Percentiles rank a stretch among this genome's conserved stretches.
Conservation (phyloP, 2,797 vertebrate species). For the Octomys mimax region DNA sequence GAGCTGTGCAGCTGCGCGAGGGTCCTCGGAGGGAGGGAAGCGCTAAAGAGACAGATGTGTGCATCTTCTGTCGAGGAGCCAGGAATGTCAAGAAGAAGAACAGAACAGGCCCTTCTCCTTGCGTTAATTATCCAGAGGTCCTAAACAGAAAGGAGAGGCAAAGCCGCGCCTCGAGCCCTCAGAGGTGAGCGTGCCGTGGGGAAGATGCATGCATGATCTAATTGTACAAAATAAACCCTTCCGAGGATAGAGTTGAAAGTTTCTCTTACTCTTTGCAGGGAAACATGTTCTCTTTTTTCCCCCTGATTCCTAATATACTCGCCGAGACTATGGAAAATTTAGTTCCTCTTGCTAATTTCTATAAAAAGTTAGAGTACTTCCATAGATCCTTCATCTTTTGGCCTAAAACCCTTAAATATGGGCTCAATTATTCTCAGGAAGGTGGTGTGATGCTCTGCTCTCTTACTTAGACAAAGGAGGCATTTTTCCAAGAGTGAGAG, state of each 20-base stretch:
- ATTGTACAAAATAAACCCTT: constrained; percentile 43
- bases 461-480: constrained; percentile 57
- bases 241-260: background rate
- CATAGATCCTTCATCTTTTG: constrained; percentile 61
- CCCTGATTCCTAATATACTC: constrained; percentile 37
- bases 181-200: background rate
- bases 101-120: constrained; percentile 19
- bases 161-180: background rate
- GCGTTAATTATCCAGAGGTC: constrained; percentile 28
- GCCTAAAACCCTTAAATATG: constrained; percentile 57
- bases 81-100: background rate
- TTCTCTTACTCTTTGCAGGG: constrained; percentile 3
- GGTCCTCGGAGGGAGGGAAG: background rate
- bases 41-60: background rate
- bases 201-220: background rate
- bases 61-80: background rate
- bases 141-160: background rate
- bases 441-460: background rate
- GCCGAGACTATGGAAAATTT: constrained; percentile 65
- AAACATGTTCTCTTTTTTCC: background rate
- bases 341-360: constrained; percentile 72
- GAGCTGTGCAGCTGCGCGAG: background rate
- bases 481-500: constrained; percentile 46
- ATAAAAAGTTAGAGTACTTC: constrained; percentile 59
- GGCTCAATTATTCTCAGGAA: constrained; percentile 53